Percentiles rank a stretch among this genome's conserved stretches.
Conservation (phyloP, 2,888 invertebrate genomes). For the Microplitis manilae region DNA sequence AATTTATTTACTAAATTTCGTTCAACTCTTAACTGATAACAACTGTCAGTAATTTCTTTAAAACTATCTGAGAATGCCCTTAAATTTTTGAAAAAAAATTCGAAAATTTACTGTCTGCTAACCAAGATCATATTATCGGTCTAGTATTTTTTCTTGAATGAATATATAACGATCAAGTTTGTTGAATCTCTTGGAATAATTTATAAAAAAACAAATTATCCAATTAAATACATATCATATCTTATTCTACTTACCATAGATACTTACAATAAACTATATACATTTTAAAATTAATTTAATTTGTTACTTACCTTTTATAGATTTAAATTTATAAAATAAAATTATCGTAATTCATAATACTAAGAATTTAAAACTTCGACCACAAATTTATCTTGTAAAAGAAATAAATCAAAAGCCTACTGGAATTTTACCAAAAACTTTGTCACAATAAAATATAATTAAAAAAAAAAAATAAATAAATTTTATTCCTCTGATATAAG, state of each 20-base stretch:
- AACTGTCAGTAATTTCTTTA: no score
- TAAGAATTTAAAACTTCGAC: not conserved
- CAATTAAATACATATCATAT: conserved; percentile 13
- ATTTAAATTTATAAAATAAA: not conserved
- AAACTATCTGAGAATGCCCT: no score
- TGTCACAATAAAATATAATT: conserved; percentile 9
- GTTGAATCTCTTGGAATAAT: conserved; percentile 20
- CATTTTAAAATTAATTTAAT: conserved; percentile 39
- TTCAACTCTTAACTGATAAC: no score
- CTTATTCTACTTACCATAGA: conserved; percentile 21
- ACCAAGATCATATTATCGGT: not conserved
- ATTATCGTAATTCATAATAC: no score
- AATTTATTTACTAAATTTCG: no score
- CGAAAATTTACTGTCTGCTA: no score
- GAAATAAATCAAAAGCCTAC: not conserved
- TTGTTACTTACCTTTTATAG: conserved; percentile 47
- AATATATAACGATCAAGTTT: not conserved
- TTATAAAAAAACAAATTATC: not conserved
- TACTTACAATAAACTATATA: conserved; percentile 5
- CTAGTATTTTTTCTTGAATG: not conserved
- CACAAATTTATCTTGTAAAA: not conserved
- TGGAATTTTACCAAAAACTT: conserved; percentile 10
- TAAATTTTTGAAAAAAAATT: no score
- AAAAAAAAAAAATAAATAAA: not conserved
- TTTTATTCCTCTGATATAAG: not conserved